These are phyloP conservation scores for Pteropus alecto DNA, from an alignment of 2,113 vertebrate species.

Conservation along the genomic window DNA sequence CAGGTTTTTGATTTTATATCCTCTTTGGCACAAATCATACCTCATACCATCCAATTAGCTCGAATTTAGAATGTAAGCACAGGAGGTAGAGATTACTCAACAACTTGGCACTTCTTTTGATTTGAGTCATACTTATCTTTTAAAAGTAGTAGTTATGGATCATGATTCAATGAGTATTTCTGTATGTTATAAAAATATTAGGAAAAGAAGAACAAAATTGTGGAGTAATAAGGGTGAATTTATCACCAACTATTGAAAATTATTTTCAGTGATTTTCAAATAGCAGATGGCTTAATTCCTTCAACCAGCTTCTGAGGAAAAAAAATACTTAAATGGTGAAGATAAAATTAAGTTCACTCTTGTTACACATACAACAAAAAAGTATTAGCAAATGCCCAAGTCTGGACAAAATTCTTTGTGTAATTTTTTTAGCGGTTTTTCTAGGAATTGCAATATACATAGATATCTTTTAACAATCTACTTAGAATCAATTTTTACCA, in stretches of 20 bases:
- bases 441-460: neutral
- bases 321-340: conserved; percentile 37
- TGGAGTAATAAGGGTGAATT: conserved; percentile 65
- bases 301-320: conserved; percentile 70
- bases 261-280: conserved; percentile 59
- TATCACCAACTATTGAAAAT: conserved; percentile 59
- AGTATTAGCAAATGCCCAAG: neutral
- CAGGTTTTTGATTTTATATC: neutral
- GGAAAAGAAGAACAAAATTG: conserved; percentile 57
- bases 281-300: conserved; percentile 75
- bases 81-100: neutral
- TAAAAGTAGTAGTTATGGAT: conserved; percentile 64
- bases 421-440: neutral
- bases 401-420: neutral
- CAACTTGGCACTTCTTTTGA: conserved; percentile 30
- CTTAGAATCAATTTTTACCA: neutral
- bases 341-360: neutral
- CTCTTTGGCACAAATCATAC: neutral
- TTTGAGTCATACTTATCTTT: conserved; percentile 61
- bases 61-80: neutral
- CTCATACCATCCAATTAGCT: conserved; percentile 2
- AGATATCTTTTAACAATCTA: neutral
- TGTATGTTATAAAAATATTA: conserved; percentile 30
- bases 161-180: conserved; percentile 60
- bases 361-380: neutral